Base-by-base conservation (phyloP, 2,888 invertebrate species). In the Hydrotaea cyrtoneurina region DNA sequence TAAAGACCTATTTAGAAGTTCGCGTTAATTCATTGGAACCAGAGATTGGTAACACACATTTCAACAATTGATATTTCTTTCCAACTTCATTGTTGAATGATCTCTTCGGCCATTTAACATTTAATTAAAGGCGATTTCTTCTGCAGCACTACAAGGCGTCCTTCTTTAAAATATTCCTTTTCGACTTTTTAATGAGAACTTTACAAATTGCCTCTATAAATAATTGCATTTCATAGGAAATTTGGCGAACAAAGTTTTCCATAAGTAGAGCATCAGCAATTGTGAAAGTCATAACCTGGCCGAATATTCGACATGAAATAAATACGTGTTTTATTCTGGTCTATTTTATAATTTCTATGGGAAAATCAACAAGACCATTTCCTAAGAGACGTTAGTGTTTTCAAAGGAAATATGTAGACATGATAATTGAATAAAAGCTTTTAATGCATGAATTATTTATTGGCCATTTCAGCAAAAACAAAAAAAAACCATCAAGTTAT, bases 391-490 rank as follows among this genome's bases (percentile, higher is more conserved):
- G 15, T 50, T 50, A 2, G 1, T 50, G 7, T 3, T 50, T 50
- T 50, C 50, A 50, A 13, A 13, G 50, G 5, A n/a, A 7, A n/a
- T 2, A n/a, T 13, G n/a, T 13, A 50, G 15, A 78, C 64, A 83
- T 46, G 78, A 21, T 57, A 80, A 84, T 80, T 64, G 71, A 80
- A 84, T 84, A 84, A 84, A 80, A 81, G 80, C 80, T 84, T 81
- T 84, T 81, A 84, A 64, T 64, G 53, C 50, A 81, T 84, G 13
- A 84, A 84, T 75, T 57, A 80, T 84, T 84, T 36, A 84, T 80
- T 80, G 46, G 57, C 55, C 59, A 59, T 59, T 59, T 59, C 19
- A 59, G 59, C 23, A 26, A 26, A 10, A 64, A 64, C n/a, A n/a
- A n/a, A n/a, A n/a, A 5, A 10, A 64, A 64, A 36, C 36, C 36